phyloP scores from a whole-genome alignment of 2,113 vertebrate genomes.

The Triplophysa dalaica region DNA sequence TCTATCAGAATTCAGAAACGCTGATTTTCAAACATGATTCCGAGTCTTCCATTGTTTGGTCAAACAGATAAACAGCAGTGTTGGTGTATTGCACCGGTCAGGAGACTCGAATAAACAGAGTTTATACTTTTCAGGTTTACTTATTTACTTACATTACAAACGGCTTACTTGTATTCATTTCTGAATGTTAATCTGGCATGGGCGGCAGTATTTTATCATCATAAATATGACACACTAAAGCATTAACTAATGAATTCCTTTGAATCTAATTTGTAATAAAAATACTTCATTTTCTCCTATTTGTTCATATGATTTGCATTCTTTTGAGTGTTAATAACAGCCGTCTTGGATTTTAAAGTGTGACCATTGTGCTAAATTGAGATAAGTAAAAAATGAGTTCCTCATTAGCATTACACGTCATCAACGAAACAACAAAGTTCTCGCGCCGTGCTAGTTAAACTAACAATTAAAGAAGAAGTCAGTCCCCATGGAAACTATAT shows the following conservation, averaged over 20 bases:
- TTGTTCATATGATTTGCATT: slow-evolving; percentile 18
- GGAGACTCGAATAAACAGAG: too few species aligned
- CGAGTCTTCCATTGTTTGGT: too few species aligned
- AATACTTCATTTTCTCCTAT: neutral
- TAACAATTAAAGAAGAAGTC: slow-evolving; percentile 24
- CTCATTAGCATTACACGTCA: slow-evolving; percentile 31
- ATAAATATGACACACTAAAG: neutral
- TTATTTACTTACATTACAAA: neutral
- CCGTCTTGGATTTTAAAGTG: slow-evolving; percentile 1
- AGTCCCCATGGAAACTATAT: slow-evolving; percentile 30
- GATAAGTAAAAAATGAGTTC: slow-evolving; percentile 32
- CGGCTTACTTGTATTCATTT: neutral
- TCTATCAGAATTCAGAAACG: too few species aligned
- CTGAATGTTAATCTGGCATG: neutral
- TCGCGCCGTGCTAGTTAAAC: neutral
- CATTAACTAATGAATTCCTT: slow-evolving; percentile 9
- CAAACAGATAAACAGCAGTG: too few species aligned
- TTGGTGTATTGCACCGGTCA: too few species aligned
- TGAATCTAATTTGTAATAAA: slow-evolving; percentile 28
- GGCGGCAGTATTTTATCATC: neutral
- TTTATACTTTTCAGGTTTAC: too few species aligned
- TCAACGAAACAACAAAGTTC: slow-evolving; percentile 31
- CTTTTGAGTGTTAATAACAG: slow-evolving; percentile 27
- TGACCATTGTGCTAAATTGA: neutral
- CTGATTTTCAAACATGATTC: too few species aligned